Base-by-base conservation (phyloP, 2,113 vertebrate species). In the Cephalopterus ornatus region DNA sequence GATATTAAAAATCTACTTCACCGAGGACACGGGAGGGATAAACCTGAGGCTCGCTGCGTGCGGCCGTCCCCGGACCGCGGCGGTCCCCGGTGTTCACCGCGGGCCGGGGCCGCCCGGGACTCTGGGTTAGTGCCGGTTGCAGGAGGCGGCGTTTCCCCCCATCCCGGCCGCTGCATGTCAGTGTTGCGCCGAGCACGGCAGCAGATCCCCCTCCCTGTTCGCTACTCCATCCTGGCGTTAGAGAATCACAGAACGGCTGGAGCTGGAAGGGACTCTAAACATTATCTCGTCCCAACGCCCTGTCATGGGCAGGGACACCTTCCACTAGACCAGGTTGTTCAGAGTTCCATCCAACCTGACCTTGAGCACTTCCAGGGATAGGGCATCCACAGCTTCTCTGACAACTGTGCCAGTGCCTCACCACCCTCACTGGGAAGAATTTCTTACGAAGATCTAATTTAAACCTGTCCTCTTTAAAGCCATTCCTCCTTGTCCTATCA, bases 131-230 rank as follows among this genome's bases (percentile, higher is more conserved):
- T 1, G 55, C 24, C 37, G 21, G 26, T 0, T 2, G 5, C 63
- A 7, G 78, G 4, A 3, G 17, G 68, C 26, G 50, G 71, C 37
- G 39, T 20, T 1, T n/a, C 4, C 9, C 66, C 35, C 67, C 5
- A 50, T 23, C 4, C 21, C 91, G 63, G 26, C 97, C 97, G 92
- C 97, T 96, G 91, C 97, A 97, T 97, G 97, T 97, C 98, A 97
- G 92, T 97, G 89, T 98, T 91, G 97, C 62, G 92, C 96, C 90
- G 91, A 92, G 88, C 78, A 85, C 70, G 55, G 44, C 74, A 27
- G 11, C 59, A 35, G 12, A 12, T 9, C 8, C 18, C 33, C 8
- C 12, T 16, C 3, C 27, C 39, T 42, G 12, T 14, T 8, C 44
- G 58, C 58, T 2, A 12, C 2, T 3, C 76, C 68, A 9, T 2